phyloP scores from a whole-genome alignment of 64 coral and sea anemone genomes.

The Platygyra sinensis region DNA sequence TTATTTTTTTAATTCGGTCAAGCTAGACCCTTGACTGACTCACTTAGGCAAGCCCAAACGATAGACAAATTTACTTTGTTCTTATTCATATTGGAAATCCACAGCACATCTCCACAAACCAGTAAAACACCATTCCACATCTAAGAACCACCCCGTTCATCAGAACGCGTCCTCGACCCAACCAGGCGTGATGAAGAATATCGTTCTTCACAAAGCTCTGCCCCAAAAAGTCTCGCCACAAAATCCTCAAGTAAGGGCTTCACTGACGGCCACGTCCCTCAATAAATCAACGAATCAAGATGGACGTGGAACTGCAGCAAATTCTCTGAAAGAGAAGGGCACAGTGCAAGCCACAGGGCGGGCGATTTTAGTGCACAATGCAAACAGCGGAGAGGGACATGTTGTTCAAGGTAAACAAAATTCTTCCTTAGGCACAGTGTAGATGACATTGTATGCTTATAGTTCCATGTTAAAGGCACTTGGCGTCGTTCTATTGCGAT shows the following conservation, averaged over 20 bases:
- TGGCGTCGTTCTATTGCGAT: too few species aligned
- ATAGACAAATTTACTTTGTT: too few species aligned
- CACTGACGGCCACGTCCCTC: neutral
- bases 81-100: neutral
- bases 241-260: neutral
- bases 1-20: too few species aligned
- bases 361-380: conserved; percentile 17
- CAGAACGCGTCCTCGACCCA: neutral
- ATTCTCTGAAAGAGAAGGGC: neutral
- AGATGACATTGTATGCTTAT: too few species aligned
- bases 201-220: neutral
- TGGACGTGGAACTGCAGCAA: neutral
- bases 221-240: neutral
- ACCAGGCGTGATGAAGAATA: neutral
- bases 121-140: neutral
- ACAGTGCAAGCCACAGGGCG: neutral
- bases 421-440: neutral
- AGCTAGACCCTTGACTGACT: too few species aligned
- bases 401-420: conserved; percentile 28
- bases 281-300: neutral
- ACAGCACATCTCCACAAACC: neutral
- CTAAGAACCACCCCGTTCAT: neutral
- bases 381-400: neutral
- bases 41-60: too few species aligned
- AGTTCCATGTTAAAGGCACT: too few species aligned